A percentile compares a stretch with the other conserved stretches of the same genome.
Conservation (phyloP, 1,140 invertebrate genomes). For the Paralvinella palmiformis region DNA sequence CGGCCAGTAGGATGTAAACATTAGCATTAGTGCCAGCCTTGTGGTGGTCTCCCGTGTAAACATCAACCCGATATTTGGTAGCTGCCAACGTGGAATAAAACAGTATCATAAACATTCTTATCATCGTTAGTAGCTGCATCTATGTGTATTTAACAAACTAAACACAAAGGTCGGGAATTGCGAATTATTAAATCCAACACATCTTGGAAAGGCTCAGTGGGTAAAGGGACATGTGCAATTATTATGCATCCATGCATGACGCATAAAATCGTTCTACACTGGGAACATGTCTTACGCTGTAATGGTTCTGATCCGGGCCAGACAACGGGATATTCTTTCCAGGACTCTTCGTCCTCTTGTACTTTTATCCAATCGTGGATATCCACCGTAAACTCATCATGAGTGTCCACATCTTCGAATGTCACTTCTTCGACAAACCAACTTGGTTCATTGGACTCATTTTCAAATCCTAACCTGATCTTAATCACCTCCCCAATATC, state of each 20-base stretch:
- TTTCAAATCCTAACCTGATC: constrained; percentile 2
- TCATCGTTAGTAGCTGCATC: too few species aligned
- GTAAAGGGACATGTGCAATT: too few species aligned
- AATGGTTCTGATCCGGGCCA: too few species aligned
- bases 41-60: constrained; percentile 32
- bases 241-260: too few species aligned
- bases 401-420: background rate
- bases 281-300: too few species aligned
- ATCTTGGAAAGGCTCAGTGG: too few species aligned
- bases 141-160: too few species aligned
- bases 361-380: background rate
- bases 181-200: too few species aligned
- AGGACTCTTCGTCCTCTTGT: background rate
- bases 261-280: too few species aligned
- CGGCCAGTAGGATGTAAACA: constrained; percentile 35
- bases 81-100: too few species aligned
- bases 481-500: constrained; percentile 9
- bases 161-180: too few species aligned
- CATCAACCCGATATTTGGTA: constrained; percentile 36
- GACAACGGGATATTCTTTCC: constrained; percentile 27
- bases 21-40: constrained; percentile 32
- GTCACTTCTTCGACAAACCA: background rate
- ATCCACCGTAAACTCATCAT: background rate
- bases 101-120: too few species aligned
- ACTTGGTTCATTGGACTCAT: background rate